These are phyloP conservation scores for Cyanistes caeruleus DNA, from an alignment of 2,113 vertebrate species.

Conservation along the genomic window DNA sequence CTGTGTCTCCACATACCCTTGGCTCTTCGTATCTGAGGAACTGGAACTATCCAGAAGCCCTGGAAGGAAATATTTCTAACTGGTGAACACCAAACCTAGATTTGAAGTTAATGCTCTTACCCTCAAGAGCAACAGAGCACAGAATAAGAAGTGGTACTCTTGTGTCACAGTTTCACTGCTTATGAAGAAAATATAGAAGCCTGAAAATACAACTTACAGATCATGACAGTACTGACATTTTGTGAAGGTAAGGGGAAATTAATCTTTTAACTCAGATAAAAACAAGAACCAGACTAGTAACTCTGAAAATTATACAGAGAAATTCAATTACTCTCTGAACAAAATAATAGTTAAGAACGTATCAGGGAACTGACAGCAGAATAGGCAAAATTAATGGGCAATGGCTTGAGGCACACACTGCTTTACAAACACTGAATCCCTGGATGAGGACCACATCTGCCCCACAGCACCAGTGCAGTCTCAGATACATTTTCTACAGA, in stretches of 20 bases:
- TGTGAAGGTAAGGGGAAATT: background rate
- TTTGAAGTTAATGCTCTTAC: background rate
- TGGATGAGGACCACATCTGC: background rate
- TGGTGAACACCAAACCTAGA: background rate
- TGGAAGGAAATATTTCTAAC: background rate
- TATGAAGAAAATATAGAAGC: background rate
- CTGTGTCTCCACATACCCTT: background rate
- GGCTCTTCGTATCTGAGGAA: background rate
- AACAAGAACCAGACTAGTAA: background rate
- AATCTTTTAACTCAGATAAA: background rate
- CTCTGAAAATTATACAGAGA: background rate
- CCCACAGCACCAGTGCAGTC: background rate
- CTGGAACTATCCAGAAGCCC: background rate
- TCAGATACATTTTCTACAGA: background rate
- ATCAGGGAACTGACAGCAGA: background rate
- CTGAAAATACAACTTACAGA: background rate
- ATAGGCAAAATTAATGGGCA: background rate
- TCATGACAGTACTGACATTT: background rate
- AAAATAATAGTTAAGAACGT: background rate
- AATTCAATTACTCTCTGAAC: background rate
- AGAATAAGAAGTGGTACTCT: background rate
- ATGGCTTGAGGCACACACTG: background rate
- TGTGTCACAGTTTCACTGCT: background rate
- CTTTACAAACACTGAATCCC: background rate
- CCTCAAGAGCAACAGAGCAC: background rate